A percentile compares a stretch with the other conserved stretches of the same genome.
Evolutionary conservation across 2,797 vertebrate genomes (phyloP).

Genomic region (Melopsittacus undulatus): DNA sequence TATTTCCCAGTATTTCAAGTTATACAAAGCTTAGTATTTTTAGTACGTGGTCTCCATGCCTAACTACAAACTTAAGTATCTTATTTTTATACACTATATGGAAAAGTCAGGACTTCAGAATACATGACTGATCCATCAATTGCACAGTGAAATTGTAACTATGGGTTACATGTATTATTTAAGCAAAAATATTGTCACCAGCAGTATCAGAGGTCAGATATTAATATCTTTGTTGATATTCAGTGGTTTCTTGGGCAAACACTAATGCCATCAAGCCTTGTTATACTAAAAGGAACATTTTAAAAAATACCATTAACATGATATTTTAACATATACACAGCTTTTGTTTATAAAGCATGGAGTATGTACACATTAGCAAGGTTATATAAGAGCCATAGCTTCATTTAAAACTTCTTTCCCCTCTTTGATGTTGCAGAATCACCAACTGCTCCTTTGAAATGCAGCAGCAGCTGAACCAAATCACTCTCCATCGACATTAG

Average conservation of each 20-base stretch:
- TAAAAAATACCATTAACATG: neutral
- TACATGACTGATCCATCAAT: neutral
- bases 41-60: neutral
- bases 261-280: neutral
- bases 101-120: neutral
- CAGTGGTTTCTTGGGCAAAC: neutral
- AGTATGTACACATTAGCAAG: neutral
- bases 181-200: neutral
- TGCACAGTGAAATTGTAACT: neutral
- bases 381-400: neutral
- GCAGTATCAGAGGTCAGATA: neutral
- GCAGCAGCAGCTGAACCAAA: slow-evolving; percentile 53
- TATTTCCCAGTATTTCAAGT: neutral
- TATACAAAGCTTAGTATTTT: neutral
- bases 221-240: neutral
- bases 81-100: neutral
- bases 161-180: neutral
- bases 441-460: slow-evolving; percentile 38
- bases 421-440: slow-evolving; percentile 46
- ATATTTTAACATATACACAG: neutral
- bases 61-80: neutral
- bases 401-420: neutral
- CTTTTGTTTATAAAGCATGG: neutral
- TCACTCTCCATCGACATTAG: slow-evolving; percentile 8
- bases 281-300: neutral